These are phyloP conservation scores for Tridacna crocea DNA, from an alignment of 2,888 invertebrate genomes.

Conservation along the genomic window DNA sequence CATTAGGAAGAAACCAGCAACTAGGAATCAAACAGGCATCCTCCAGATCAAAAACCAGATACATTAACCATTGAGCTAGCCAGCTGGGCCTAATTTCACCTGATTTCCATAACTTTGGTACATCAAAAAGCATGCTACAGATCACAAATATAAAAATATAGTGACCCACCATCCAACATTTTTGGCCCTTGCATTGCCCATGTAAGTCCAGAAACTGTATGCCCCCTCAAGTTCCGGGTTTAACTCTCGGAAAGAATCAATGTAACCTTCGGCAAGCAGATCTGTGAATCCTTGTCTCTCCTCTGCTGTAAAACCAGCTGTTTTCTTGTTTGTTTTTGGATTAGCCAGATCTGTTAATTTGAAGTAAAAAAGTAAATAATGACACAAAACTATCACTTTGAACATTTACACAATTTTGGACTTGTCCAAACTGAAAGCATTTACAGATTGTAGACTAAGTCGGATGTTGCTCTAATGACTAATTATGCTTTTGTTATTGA, in stretches of 20 bases:
- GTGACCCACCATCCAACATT: slow-evolving; percentile 95
- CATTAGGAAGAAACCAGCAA: too few species aligned
- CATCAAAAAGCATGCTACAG: too few species aligned
- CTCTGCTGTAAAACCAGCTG: slow-evolving; percentile 97
- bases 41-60: too few species aligned
- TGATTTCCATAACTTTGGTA: too few species aligned
- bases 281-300: slow-evolving; percentile 96
- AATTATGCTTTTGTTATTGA: neutral
- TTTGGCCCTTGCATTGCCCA: slow-evolving; percentile 93
- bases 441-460: too few species aligned
- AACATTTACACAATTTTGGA: too few species aligned
- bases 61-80: too few species aligned
- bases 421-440: too few species aligned
- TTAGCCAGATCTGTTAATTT: slow-evolving; percentile 91
- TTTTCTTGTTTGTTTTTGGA: slow-evolving; percentile 94
- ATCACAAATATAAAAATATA: neutral
- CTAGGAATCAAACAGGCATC: too few species aligned
- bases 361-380: neutral
- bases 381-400: too few species aligned
- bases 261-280: slow-evolving; percentile 91
- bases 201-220: slow-evolving; percentile 98
- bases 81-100: too few species aligned
- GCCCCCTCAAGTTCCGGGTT: slow-evolving; percentile 93
- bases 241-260: slow-evolving; percentile 94
- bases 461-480: too few species aligned